Evolutionary conservation across 1,140 invertebrate genomes (phyloP), one percentile per base, ranked within the genome.

Genomic region (Aphaenogaster floridana): DNA sequence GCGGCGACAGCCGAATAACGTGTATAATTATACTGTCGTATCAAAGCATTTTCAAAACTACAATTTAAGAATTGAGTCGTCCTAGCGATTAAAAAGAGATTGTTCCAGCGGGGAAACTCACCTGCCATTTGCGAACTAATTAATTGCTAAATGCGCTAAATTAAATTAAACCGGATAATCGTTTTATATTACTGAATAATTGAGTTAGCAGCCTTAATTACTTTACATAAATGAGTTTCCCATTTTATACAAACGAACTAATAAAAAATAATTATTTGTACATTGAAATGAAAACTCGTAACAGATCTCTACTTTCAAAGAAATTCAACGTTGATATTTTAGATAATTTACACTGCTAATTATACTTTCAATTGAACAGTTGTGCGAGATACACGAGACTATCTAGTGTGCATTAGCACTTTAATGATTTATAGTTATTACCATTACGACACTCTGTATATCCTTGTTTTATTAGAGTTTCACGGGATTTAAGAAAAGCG

Each of bases 401-500:
- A 21, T 50, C 28, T 48, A 11, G n/a, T 21, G 28, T 64, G 11
- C 28, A 79, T 57, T 42, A 81, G 21, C 48, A 36, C 52, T 45
- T 42, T 45, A 21, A 59, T 42, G 39, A 72, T 83, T 72, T 83
- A 74, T 36, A 83, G 13, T 84, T 64, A 76, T 76, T 61, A 57
- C 80, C 7, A 52, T 68, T 80, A 54, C 36, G 59, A 79, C 17
- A 74, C 69, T 76, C 69, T 63, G 45, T 48, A 21, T 28, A 63
- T 74, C 17, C 42, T 61, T 21, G 69, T 84, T 84, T 84, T 71
- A 84, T 84, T 76, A 76, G 17, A 79, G 69, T 61, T 74, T 61
- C 71, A 50, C 69, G 45, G 42, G 69, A 80, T 80, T 69, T 69
- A 69, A 84, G 80, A 84, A 84, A 76, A 84, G 80, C 69, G 54